phyloP scores from a whole-genome alignment of 2,888 invertebrate genomes.

The Eupithecia centaureata region DNA sequence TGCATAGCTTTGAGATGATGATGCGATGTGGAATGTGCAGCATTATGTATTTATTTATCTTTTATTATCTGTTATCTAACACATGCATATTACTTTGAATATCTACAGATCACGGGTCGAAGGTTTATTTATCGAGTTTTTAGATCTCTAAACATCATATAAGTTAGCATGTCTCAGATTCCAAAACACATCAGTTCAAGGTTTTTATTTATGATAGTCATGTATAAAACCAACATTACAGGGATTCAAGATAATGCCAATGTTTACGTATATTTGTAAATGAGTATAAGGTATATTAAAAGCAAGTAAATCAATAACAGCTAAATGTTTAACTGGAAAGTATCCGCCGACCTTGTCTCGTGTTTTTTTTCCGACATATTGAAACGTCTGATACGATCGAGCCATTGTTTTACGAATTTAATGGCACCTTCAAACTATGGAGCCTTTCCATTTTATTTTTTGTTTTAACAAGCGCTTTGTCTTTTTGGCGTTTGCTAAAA shows the following conservation, averaged over 20 bases:
- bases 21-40: too few species aligned
- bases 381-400: conserved; percentile 44
- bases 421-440: conserved; percentile 36
- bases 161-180: too few species aligned
- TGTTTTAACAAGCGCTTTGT: not conserved
- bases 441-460: not conserved
- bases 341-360: conserved; percentile 67
- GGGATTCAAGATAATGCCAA: too few species aligned
- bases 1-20: too few species aligned
- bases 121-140: not conserved
- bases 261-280: too few species aligned
- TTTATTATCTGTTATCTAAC: too few species aligned
- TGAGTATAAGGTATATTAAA: too few species aligned
- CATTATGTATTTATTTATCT: too few species aligned
- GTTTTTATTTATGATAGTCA: too few species aligned
- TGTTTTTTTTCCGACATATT: conserved; percentile 52
- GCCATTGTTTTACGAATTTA: conserved; percentile 51
- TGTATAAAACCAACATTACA: too few species aligned
- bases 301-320: conserved; percentile 22
- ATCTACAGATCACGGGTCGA: not conserved
- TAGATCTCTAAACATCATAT: not conserved
- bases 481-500: not conserved
- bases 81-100: not conserved
- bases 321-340: conserved; percentile 58
- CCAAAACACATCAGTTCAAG: too few species aligned